Evolutionary conservation across 2,888 invertebrate genomes (phyloP).

Genomic region (Cryptocephalus moraei): DNA sequence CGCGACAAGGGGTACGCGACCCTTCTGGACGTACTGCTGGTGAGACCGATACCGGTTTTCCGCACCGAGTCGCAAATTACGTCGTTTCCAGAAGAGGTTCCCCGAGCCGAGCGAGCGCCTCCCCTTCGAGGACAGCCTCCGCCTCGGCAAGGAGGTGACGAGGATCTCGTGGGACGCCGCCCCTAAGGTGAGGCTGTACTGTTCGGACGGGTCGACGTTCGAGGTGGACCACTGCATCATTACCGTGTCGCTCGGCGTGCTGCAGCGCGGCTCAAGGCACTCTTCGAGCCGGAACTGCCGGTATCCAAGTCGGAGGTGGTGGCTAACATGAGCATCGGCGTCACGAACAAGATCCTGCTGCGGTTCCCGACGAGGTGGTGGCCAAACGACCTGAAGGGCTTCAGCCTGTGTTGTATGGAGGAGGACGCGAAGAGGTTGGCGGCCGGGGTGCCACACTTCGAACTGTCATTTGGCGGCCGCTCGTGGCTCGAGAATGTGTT

Average conservation of each 20-base stretch:
- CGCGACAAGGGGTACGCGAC: conserved; percentile 59
- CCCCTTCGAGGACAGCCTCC: conserved; percentile 28
- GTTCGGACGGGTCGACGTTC: conserved; percentile 43
- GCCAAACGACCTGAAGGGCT: conserved; percentile 43
- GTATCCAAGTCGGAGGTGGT: conserved; percentile 45
- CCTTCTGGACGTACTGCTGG: conserved; percentile 59
- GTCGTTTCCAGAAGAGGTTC: conserved; percentile 30
- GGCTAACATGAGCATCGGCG: conserved; percentile 50
- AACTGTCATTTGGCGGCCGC: conserved; percentile 15
- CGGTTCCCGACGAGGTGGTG: conserved; percentile 57
- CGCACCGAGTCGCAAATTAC: not conserved
- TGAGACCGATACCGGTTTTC: no score
- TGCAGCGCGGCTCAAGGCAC: conserved; percentile 45
- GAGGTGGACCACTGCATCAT: conserved; percentile 54
- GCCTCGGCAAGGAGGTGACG: conserved; percentile 30
- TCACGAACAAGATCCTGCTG: conserved; percentile 57
- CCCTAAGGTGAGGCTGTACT: conserved; percentile 30
- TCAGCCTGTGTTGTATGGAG: conserved; percentile 49
- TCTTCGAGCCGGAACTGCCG: conserved; percentile 50
- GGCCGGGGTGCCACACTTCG: conserved; percentile 23
- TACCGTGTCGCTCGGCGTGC: conserved; percentile 58
- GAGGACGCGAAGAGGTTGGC: conserved; percentile 34
- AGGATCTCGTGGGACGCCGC: conserved; percentile 26
- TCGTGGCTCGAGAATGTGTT: conserved; percentile 57
- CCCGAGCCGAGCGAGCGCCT: conserved; percentile 22